Evolutionary conservation across 2,888 invertebrate species (phyloP).

Genomic region (Apamea anceps): DNA sequence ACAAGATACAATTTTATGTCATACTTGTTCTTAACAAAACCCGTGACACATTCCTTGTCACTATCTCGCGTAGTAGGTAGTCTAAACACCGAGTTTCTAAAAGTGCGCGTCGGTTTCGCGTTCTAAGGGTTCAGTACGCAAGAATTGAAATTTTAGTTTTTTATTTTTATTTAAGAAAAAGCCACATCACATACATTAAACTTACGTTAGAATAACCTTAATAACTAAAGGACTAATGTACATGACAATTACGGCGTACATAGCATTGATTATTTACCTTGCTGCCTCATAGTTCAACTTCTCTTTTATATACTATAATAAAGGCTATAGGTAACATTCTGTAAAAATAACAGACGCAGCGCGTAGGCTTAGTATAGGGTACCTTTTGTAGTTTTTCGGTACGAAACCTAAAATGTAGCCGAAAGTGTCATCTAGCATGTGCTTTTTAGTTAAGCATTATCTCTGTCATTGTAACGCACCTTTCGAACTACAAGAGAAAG

Average conservation of each 20-base stretch:
- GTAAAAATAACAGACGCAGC: no score
- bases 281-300: no score
- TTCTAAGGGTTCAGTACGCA: no score
- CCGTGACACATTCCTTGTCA: not conserved
- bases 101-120: not conserved
- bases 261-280: no score
- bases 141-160: no score
- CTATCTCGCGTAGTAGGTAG: not conserved
- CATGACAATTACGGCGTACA: no score
- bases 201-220: no score
- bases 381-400: not conserved
- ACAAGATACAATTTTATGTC: not conserved
- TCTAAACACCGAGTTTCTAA: not conserved
- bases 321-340: no score
- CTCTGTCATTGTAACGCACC: not conserved
- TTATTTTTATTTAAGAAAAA: no score
- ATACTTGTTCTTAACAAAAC: slow-evolving; percentile 2
- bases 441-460: not conserved
- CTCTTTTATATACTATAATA: no score
- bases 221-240: no score
- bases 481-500: not conserved
- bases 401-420: not conserved
- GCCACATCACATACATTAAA: no score
- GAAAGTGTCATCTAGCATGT: not conserved
- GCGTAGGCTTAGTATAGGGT: not conserved